These are phyloP conservation scores for Belonocnema kinseyi DNA, from an alignment of 1,140 invertebrate species.

Conservation along the genomic window DNA sequence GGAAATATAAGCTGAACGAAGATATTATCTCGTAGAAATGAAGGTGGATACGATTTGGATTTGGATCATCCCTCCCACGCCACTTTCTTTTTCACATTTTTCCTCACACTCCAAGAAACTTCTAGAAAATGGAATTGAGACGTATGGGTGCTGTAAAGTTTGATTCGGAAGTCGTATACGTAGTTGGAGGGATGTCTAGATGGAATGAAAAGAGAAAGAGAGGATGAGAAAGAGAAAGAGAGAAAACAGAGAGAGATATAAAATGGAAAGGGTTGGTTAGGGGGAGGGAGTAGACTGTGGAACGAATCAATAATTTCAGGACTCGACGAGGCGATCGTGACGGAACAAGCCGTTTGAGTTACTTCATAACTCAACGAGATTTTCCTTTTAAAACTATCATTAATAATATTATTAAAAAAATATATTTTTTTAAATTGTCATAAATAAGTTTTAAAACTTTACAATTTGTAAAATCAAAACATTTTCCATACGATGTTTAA, in stretches of 20 bases:
- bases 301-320: constrained; percentile 51
- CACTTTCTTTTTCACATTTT: constrained; percentile 15
- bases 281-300: constrained; percentile 38
- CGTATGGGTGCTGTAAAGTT: constrained; percentile 49
- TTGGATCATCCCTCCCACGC: not conserved
- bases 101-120: constrained; percentile 36
- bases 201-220: not conserved
- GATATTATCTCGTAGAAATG: not conserved
- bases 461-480: too few relatives aligned
- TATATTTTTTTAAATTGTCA: not conserved
- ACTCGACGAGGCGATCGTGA: constrained; percentile 36
- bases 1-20: not conserved
- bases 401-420: not conserved
- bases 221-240: constrained; percentile 12
- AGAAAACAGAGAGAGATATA: not conserved
- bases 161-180: constrained; percentile 41
- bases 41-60: not conserved
- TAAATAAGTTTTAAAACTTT: not conserved
- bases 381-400: not conserved
- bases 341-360: constrained; percentile 27
- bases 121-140: constrained; percentile 47
- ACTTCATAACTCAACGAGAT: constrained; percentile 21
- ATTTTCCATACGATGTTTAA: too few relatives aligned
- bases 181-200: not conserved
- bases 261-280: constrained; percentile 7